A percentile compares a stretch with the other conserved stretches of the same genome.
Conservation (phyloP, 1,140 invertebrate species). For the Semibalanus balanoides region DNA sequence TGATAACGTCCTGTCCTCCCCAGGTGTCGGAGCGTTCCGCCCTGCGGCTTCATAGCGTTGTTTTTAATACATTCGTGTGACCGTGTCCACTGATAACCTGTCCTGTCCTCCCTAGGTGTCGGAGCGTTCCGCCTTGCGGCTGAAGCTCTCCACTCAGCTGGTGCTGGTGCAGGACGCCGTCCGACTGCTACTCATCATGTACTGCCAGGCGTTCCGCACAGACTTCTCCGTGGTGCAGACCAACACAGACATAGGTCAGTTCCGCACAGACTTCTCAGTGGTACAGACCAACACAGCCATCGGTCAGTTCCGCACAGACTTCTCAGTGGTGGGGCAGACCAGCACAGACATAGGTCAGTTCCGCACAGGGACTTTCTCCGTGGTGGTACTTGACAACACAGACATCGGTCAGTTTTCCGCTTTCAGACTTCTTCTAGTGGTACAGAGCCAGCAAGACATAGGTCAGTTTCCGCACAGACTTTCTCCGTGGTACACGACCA, state of each 20-base stretch:
- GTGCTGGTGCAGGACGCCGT: background rate
- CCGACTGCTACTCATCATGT: slow-evolving; percentile 49
- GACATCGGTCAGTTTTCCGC: background rate
- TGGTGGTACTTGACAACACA: background rate
- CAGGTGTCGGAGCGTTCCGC: background rate
- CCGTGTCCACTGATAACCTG: no score
- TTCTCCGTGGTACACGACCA: no score
- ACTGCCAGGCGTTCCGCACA: slow-evolving; percentile 67
- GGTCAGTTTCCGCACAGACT: no score
- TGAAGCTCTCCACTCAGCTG: background rate
- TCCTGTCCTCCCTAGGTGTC: background rate
- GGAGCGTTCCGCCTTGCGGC: background rate
- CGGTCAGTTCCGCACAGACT: no score
- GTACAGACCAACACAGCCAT: no score
- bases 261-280: background rate
- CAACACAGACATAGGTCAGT: background rate
- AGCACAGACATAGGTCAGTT: background rate
- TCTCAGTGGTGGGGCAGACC: background rate
- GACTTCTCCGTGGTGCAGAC: slow-evolving; percentile 46
- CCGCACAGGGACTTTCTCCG: background rate
- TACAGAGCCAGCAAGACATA: no score
- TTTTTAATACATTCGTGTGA: no score
- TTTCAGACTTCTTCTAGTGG: no score
- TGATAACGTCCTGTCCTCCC: no score
- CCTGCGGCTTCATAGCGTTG: no score